Conservation (phyloP, 1,140 invertebrate species). For the Vanessa tameamea region DNA sequence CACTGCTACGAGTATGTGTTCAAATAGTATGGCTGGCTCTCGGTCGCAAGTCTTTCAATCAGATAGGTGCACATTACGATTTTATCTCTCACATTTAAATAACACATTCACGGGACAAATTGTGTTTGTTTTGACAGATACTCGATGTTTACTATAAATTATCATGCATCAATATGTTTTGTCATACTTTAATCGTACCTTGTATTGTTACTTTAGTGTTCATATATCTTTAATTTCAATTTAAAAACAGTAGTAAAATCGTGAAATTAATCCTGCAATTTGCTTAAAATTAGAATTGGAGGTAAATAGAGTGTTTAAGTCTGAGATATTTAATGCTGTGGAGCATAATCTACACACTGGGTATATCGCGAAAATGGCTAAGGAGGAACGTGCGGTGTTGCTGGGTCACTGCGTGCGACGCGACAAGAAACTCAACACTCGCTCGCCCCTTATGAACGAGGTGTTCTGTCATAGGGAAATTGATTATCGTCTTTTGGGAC, state of each 20-base stretch:
- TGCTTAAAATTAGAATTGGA: conserved; percentile 78
- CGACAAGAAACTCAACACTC: conserved; percentile 65
- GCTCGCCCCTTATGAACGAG: conserved; percentile 71
- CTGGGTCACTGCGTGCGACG: conserved; percentile 60
- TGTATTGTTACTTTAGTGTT: not conserved
- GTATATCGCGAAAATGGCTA: conserved; percentile 59
- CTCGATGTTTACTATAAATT: not conserved
- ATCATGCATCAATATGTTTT: not conserved
- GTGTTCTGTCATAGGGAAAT: conserved; percentile 68
- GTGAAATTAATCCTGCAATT: not conserved
- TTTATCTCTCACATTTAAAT: conserved; percentile 2
- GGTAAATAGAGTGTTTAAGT: conserved; percentile 82
- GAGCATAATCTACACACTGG: conserved; percentile 65
- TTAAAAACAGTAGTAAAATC: not conserved
- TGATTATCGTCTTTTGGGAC: conserved; percentile 67
- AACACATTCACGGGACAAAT: not conserved
- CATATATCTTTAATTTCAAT: not conserved
- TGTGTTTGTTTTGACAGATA: not conserved
- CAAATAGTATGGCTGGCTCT: conserved; percentile 85
- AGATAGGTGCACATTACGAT: conserved; percentile 73
- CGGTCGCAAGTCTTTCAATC: conserved; percentile 79
- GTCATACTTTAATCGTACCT: not conserved
- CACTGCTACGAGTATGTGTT: conserved; percentile 80
- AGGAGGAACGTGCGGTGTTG: conserved; percentile 58
- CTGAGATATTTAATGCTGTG: conserved; percentile 81